These are phyloP conservation scores for Xiphophorus hellerii DNA, from an alignment of 2,113 vertebrate species.

Conservation along the genomic window DNA sequence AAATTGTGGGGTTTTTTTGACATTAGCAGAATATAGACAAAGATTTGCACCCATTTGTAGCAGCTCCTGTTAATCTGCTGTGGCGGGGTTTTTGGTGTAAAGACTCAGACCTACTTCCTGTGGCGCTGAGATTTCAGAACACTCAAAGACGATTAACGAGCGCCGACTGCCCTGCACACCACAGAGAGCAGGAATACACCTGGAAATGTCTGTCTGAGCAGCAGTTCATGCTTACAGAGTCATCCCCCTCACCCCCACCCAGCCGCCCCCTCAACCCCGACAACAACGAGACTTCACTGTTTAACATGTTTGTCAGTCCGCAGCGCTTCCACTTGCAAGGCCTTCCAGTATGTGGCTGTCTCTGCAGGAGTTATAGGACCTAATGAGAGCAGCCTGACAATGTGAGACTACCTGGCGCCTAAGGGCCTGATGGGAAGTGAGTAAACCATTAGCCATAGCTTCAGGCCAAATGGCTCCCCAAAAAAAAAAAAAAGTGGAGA, in stretches of 20 bases:
- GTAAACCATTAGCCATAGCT: constrained; percentile 81
- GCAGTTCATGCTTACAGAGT: constrained; percentile 15
- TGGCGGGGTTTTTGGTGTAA: too few species aligned
- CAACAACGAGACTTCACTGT: constrained; percentile 14
- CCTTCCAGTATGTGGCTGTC: constrained; percentile 54
- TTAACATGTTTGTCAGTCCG: constrained; percentile 55
- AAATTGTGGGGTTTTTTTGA: too few species aligned
- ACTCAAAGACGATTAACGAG: neutral
- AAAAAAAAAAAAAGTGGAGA: constrained; percentile 40
- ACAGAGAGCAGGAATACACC: neutral
- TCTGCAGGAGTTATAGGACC: constrained; percentile 72
- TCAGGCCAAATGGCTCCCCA: constrained; percentile 62
- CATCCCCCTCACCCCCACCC: neutral
- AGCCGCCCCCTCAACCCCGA: neutral
- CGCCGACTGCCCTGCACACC: neutral
- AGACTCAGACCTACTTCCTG: neutral
- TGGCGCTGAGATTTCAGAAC: neutral
- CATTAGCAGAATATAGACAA: too few species aligned
- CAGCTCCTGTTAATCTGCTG: too few species aligned
- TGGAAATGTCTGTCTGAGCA: constrained; percentile 9
- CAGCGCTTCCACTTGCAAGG: constrained; percentile 50
- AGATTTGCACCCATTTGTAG: too few species aligned
- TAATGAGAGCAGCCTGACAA: constrained; percentile 77
- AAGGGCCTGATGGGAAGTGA: constrained; percentile 73
- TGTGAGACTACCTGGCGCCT: constrained; percentile 73